These are phyloP conservation scores for Phoebastria nigripes DNA, from an alignment of 2,797 vertebrate genomes.

Conservation along the genomic window DNA sequence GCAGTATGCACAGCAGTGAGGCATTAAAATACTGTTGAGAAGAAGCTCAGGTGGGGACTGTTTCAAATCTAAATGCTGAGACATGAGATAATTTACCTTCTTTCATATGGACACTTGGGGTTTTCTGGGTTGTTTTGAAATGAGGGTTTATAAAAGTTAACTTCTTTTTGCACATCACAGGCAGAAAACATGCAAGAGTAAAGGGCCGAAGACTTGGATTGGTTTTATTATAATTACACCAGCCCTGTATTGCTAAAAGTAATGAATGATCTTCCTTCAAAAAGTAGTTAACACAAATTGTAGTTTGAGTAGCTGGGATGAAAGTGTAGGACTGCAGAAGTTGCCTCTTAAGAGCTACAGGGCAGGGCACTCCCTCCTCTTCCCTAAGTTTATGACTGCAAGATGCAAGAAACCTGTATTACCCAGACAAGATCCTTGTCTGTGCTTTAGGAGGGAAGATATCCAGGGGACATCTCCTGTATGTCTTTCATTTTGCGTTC, in stretches of 20 bases:
- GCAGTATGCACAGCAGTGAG: background rate
- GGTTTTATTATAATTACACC: background rate
- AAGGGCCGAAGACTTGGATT: background rate
- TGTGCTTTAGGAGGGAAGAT: no score
- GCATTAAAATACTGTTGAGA: background rate
- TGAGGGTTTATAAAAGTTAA: background rate
- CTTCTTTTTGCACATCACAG: background rate
- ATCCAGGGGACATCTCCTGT: background rate
- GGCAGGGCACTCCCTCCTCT: background rate
- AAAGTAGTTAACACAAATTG: background rate
- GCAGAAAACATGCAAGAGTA: background rate
- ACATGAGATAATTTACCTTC: background rate
- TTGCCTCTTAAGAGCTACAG: background rate
- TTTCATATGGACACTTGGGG: background rate
- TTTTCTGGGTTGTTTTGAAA: background rate
- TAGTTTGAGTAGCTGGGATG: background rate
- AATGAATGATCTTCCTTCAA: background rate
- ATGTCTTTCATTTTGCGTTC: background rate
- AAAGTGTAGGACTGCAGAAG: background rate
- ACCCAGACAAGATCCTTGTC: background rate
- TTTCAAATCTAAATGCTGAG: background rate
- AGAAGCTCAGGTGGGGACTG: background rate
- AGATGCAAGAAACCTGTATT: background rate
- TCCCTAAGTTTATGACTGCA: accelerated
- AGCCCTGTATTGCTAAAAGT: background rate